phyloP scores from a whole-genome alignment of 2,113 vertebrate genomes.

The Pomatorhinus ruficollis region DNA sequence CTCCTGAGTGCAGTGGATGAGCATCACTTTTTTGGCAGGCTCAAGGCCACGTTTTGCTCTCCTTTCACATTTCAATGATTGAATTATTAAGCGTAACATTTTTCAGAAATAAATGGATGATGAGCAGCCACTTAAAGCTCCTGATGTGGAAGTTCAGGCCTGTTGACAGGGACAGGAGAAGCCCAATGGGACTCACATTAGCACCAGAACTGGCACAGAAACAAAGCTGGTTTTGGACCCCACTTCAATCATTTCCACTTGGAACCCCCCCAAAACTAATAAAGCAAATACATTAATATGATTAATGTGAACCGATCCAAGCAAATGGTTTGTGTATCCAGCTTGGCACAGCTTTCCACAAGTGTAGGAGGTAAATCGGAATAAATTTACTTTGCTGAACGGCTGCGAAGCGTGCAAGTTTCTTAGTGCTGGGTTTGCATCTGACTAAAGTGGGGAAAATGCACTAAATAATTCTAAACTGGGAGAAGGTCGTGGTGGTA shows the following conservation, averaged over 20 bases:
- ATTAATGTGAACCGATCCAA: conserved; percentile 71
- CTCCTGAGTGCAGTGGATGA: not conserved
- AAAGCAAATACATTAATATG: conserved; percentile 70
- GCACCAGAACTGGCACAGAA: conserved; percentile 55
- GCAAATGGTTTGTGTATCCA: conserved; percentile 72
- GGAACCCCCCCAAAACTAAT: conserved; percentile 71
- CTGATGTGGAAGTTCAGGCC: not conserved
- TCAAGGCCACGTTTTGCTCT: not conserved
- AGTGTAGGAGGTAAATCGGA: conserved; percentile 66
- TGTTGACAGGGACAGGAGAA: not conserved
- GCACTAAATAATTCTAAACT: not conserved
- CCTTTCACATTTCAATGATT: not conserved
- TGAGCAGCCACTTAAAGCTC: not conserved
- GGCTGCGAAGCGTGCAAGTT: conserved; percentile 20
- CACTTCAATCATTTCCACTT: conserved; percentile 75
- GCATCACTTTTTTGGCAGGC: not conserved
- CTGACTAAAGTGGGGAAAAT: not conserved
- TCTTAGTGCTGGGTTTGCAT: not conserved
- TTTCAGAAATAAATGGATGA: not conserved
- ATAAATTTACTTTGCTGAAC: conserved; percentile 45
- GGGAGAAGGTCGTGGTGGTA: not conserved
- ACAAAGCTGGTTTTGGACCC: conserved; percentile 68
- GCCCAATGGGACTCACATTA: conserved; percentile 21
- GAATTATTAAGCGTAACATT: not conserved
- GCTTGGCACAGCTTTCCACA: conserved; percentile 72